phyloP scores from a whole-genome alignment of 2,113 vertebrate species.

The Dromiciops gliroides region DNA sequence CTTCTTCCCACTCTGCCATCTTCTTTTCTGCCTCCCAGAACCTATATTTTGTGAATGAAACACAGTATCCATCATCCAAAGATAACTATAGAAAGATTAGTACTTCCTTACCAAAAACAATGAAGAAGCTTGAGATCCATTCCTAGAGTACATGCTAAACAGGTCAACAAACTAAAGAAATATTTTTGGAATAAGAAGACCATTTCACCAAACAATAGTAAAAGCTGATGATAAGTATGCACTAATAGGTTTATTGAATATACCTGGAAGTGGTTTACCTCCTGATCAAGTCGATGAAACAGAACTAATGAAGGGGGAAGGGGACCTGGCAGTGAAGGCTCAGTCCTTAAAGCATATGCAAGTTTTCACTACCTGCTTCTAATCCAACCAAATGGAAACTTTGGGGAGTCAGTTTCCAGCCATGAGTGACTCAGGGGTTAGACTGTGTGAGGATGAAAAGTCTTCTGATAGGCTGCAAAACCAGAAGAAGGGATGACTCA shows the following conservation, averaged over 20 bases:
- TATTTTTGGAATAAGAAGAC: not conserved
- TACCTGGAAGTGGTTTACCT: not conserved
- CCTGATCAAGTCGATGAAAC: not conserved
- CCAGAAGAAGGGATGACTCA: not conserved
- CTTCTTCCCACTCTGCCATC: not conserved
- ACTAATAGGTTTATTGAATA: not conserved
- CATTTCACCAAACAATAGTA: not conserved
- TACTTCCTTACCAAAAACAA: not conserved
- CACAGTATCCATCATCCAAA: not conserved
- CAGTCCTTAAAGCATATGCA: not conserved
- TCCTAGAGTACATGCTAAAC: not conserved
- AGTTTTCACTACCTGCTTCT: not conserved
- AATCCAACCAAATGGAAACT: not conserved
- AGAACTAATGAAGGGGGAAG: not conserved
- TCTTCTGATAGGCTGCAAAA: not conserved
- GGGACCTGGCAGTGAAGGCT: not conserved
- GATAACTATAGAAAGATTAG: not conserved
- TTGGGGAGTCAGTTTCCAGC: not conserved
- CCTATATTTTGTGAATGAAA: not conserved
- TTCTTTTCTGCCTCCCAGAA: not conserved
- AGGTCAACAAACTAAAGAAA: not conserved
- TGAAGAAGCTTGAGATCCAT: not conserved
- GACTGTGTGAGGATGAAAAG: not conserved
- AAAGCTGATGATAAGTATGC: not conserved
- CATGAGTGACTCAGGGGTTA: not conserved